phyloP scores from a whole-genome alignment of 1,140 invertebrate species.

The Metopolophium dirhodum region DNA sequence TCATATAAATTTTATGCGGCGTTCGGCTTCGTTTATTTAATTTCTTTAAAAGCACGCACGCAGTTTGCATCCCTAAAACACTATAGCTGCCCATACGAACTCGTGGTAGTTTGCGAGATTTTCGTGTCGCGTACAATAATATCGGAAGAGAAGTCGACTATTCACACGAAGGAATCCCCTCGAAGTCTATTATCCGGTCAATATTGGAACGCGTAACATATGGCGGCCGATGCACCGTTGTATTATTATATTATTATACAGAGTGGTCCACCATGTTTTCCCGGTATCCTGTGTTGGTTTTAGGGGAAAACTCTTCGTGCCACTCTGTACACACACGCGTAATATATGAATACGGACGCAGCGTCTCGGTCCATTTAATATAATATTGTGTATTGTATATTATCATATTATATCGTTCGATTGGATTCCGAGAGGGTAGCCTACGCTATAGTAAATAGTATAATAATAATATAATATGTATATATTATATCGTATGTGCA shows the following conservation, averaged over 20 bases:
- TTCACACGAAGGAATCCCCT: background rate
- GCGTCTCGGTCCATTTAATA: background rate
- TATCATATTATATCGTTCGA: background rate
- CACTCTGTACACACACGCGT: background rate
- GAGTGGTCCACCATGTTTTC: background rate
- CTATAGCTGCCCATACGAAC: background rate
- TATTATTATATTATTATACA: background rate
- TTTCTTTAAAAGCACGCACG: background rate
- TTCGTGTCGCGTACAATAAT: background rate
- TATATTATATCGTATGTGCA: background rate
- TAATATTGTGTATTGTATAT: background rate
- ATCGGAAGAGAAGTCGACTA: background rate
- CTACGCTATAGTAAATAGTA: too few species aligned
- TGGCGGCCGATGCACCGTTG: background rate
- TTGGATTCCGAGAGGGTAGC: background rate
- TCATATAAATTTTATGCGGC: background rate
- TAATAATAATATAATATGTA: background rate
- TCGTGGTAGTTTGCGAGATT: background rate
- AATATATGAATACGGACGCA: background rate
- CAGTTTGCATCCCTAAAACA: background rate
- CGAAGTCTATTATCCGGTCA: conserved; percentile 8
- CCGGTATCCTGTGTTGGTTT: background rate
- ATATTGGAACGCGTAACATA: background rate
- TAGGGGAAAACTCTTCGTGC: background rate
- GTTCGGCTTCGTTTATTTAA: background rate